Conservation (phyloP, 2,113 vertebrate species). For the Smithornis capensis region DNA sequence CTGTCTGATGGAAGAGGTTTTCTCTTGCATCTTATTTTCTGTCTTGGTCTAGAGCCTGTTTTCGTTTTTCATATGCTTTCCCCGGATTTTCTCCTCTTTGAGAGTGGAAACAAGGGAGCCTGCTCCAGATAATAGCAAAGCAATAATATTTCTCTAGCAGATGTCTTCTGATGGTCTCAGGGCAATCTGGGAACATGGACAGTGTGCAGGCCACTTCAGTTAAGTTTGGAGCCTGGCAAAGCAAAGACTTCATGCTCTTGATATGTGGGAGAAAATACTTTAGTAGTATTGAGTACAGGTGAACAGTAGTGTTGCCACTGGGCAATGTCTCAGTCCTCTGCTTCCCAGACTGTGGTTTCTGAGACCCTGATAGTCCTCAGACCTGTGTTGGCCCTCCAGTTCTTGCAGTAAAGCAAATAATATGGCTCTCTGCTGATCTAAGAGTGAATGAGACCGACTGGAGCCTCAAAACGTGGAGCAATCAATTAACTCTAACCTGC, state of each 20-base stretch:
- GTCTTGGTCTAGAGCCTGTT: neutral
- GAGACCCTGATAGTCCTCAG: neutral
- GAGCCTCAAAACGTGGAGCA: neutral
- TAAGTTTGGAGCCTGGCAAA: neutral
- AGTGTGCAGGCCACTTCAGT: neutral
- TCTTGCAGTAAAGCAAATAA: neutral
- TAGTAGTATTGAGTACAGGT: neutral
- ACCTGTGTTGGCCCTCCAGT: neutral
- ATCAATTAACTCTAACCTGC: neutral
- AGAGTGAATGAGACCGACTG: neutral
- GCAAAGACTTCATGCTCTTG: neutral
- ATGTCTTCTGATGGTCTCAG: neutral
- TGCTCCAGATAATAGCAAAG: neutral
- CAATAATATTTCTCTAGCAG: neutral
- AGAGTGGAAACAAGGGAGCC: neutral
- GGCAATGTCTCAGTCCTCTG: neutral
- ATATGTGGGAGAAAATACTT: neutral
- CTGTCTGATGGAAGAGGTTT: neutral
- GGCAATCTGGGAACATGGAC: neutral
- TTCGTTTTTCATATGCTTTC: neutral
- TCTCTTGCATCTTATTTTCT: neutral
- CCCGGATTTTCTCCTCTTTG: neutral
- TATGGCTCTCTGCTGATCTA: neutral
- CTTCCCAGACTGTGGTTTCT: neutral
- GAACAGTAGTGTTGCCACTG: neutral